Conservation (phyloP, 2,113 vertebrate genomes). For the Ranitomeya imitator region DNA sequence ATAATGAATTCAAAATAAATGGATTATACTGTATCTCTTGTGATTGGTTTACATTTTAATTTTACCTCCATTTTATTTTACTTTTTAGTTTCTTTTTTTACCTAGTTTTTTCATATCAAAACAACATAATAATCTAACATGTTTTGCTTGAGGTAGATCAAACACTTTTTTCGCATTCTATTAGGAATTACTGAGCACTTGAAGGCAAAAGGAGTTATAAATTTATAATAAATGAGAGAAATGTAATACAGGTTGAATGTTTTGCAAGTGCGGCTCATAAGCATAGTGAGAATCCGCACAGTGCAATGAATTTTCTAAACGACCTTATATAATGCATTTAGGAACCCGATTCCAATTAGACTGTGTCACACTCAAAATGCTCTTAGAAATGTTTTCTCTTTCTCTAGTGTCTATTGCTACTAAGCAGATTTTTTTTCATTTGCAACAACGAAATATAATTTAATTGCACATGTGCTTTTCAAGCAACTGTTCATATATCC, state of each 20-base stretch:
- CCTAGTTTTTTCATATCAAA: background rate
- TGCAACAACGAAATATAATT: slow-evolving; percentile 30
- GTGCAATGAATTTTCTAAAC: slow-evolving; percentile 43
- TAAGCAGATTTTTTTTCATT: background rate
- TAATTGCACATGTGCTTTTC: slow-evolving; percentile 14
- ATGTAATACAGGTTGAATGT: slow-evolving; percentile 20
- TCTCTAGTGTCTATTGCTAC: slow-evolving; percentile 8
- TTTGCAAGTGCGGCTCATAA: slow-evolving; percentile 21
- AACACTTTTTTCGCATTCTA: background rate
- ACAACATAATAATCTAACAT: background rate
- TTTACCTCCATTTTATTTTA: background rate
- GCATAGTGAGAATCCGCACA: background rate
- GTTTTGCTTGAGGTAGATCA: background rate
- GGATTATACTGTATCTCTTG: too few relatives aligned
- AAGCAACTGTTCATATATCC: slow-evolving; percentile 22
- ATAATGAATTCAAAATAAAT: too few relatives aligned
- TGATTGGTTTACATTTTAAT: background rate
- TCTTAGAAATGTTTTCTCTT: background rate
- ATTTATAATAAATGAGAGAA: slow-evolving; percentile 19
- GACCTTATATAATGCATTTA: slow-evolving; percentile 25
- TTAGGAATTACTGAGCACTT: background rate
- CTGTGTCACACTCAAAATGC: slow-evolving; percentile 33
- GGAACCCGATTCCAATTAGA: slow-evolving; percentile 37
- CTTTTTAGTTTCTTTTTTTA: background rate
- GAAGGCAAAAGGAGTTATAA: background rate